These are phyloP conservation scores for Abramis brama DNA, from an alignment of 2,113 vertebrate species.

Conservation along the genomic window DNA sequence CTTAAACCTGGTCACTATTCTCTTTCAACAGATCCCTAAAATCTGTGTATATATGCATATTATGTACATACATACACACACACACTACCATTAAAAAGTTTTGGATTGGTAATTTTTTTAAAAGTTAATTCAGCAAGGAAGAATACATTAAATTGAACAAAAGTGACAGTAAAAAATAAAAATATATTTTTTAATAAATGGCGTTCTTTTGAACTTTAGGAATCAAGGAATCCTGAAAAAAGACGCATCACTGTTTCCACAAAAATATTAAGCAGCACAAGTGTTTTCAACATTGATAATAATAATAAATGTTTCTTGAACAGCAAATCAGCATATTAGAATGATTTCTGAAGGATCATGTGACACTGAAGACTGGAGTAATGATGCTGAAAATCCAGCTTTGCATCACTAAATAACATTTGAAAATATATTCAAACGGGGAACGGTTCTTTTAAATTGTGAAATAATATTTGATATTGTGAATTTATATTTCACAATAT, in stretches of 20 bases:
- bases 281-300: neutral
- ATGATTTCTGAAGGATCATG: neutral
- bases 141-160: neutral
- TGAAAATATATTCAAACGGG: neutral
- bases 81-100: neutral
- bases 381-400: neutral
- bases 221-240: neutral
- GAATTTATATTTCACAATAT: neutral
- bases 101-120: neutral
- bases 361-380: neutral
- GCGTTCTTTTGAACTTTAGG: neutral
- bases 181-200: neutral
- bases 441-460: neutral
- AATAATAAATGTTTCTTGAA: neutral
- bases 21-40: neutral
- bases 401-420: neutral
- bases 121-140: neutral
- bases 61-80: too few relatives aligned
- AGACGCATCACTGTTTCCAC: too few relatives aligned
- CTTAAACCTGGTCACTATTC: neutral
- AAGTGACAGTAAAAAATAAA: neutral
- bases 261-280: neutral
- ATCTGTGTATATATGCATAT: neutral
- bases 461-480: neutral
- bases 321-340: neutral